Conservation (phyloP, 2,113 vertebrate genomes). For the Rhodinocichla rosea region DNA sequence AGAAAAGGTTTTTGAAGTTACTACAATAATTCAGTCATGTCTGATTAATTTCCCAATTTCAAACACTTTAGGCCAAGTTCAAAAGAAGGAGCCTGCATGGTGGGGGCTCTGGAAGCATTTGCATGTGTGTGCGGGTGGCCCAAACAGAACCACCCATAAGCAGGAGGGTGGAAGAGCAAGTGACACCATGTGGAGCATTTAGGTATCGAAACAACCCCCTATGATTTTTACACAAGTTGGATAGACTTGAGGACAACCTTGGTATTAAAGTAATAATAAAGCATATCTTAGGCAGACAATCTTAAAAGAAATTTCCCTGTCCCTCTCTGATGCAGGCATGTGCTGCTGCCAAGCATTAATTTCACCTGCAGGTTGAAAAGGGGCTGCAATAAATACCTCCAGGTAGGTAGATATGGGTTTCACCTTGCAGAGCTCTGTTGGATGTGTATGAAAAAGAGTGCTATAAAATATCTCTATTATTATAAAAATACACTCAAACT, state of each 20-base stretch:
- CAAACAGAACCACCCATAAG: background rate
- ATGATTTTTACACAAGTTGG: background rate
- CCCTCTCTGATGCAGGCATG: background rate
- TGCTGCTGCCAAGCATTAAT: background rate
- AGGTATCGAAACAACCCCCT: background rate
- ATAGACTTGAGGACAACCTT: fast-evolving
- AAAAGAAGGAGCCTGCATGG: background rate
- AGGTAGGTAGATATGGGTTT: background rate
- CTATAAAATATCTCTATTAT: background rate
- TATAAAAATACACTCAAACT: background rate
- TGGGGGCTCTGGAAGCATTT: background rate
- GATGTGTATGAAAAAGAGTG: background rate
- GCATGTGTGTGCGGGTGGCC: background rate
- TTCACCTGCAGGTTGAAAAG: background rate
- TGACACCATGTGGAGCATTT: background rate
- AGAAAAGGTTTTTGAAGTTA: background rate
- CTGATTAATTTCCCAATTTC: background rate
- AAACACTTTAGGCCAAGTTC: background rate
- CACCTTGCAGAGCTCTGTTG: background rate
- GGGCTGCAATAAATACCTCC: background rate
- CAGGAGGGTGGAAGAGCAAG: background rate
- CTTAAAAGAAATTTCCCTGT: background rate
- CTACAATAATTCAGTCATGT: background rate
- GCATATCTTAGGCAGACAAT: background rate
- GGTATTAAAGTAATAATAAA: background rate